A percentile compares a stretch with the other conserved stretches of the same genome.
These are phyloP conservation scores for Cosmopolites sordidus DNA, from an alignment of 2,888 invertebrate genomes.

Conservation along the genomic window DNA sequence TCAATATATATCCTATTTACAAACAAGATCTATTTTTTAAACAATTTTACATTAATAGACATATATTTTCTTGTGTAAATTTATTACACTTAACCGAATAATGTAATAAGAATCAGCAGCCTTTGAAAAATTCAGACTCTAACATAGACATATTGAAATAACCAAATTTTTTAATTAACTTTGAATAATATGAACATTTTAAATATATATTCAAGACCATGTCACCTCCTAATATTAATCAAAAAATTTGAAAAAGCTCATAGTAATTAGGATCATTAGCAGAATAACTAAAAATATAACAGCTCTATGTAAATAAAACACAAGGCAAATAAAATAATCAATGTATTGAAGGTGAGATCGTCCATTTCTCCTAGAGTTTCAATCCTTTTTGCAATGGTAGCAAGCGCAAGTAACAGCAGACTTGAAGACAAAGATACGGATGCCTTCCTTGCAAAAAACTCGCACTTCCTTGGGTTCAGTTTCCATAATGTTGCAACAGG, in stretches of 20 bases:
- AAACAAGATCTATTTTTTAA: conserved; percentile 20
- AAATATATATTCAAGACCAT: too few relatives aligned
- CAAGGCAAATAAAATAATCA: background rate
- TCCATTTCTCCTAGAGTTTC: background rate
- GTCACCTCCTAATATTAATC: too few relatives aligned
- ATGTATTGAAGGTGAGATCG: background rate
- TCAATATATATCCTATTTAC: conserved; percentile 43
- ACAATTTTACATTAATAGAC: background rate
- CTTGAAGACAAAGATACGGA: conserved; percentile 73
- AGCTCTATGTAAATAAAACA: conserved; percentile 4
- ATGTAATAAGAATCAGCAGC: background rate
- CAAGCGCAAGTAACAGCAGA: conserved; percentile 80
- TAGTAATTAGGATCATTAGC: too few relatives aligned
- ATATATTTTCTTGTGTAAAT: too few relatives aligned
- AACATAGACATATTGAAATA: too few relatives aligned
- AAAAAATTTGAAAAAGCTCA: too few relatives aligned
- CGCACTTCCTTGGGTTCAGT: conserved; percentile 75
- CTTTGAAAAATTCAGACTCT: background rate
- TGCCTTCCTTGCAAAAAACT: conserved; percentile 75
- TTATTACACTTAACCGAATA: too few relatives aligned
- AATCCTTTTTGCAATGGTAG: conserved; percentile 79
- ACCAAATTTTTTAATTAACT: too few relatives aligned
- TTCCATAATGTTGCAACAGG: conserved; percentile 88
- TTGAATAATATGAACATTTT: too few relatives aligned
- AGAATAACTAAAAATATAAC: background rate